Conservation (phyloP, 2,113 vertebrate species). For the Myrmecophaga tridactyla region DNA sequence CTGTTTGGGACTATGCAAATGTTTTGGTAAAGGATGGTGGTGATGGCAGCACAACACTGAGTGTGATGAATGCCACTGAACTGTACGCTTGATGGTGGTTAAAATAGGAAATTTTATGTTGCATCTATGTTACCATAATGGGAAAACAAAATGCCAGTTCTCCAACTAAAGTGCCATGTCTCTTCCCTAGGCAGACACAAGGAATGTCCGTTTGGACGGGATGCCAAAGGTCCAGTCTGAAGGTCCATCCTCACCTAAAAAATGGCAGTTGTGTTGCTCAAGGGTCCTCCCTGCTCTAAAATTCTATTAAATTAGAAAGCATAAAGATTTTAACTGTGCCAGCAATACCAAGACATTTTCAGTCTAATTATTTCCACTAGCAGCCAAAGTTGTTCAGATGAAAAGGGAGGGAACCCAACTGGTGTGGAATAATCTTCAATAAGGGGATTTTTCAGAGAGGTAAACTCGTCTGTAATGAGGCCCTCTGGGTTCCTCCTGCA, state of each 20-base stretch:
- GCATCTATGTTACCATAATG: too few relatives aligned
- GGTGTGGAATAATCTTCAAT: constrained; percentile 45
- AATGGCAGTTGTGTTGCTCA: neutral
- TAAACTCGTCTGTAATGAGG: neutral
- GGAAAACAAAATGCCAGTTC: neutral
- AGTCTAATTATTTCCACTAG: constrained; percentile 68
- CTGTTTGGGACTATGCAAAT: too few relatives aligned
- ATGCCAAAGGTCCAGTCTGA: neutral
- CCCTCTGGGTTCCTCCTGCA: neutral
- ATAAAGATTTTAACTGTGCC: constrained; percentile 46
- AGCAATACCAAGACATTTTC: constrained; percentile 62
- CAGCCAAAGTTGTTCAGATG: constrained; percentile 46
- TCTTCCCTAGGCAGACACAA: neutral
- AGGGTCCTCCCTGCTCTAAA: neutral
- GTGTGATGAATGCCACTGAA: too few relatives aligned
- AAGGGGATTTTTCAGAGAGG: constrained; percentile 38
- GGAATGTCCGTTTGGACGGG: accelerated
- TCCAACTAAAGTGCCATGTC: neutral
- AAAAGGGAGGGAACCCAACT: constrained; percentile 54
- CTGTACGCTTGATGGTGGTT: too few relatives aligned
- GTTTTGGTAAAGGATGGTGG: too few relatives aligned
- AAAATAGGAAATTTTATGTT: too few relatives aligned
- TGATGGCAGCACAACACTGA: too few relatives aligned
- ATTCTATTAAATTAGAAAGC: constrained; percentile 54
- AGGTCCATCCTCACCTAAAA: neutral